Conservation (phyloP, 2,797 vertebrate genomes). For the Pangasius sanitwongsei region DNA sequence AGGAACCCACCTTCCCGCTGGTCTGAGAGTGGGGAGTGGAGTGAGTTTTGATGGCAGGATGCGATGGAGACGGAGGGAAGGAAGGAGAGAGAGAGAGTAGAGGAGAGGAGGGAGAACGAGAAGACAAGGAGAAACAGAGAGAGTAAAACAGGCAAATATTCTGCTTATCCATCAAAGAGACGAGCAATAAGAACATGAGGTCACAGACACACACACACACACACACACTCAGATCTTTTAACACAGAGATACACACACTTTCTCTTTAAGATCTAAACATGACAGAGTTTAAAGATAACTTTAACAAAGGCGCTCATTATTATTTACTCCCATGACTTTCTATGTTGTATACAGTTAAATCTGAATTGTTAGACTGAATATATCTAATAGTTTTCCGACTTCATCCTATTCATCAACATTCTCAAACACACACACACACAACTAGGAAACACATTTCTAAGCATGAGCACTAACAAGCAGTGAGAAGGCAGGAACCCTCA, state of each 20-base stretch:
- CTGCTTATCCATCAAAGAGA: conserved; percentile 68
- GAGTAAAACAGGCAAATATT: conserved; percentile 81
- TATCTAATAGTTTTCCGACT: background rate
- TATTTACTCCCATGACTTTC: background rate
- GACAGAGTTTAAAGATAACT: background rate
- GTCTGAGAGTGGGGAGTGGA: conserved; percentile 91
- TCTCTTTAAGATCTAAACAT: background rate
- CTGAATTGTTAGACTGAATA: background rate
- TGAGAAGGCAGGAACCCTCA: conserved; percentile 41
- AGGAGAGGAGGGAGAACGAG: conserved; percentile 76
- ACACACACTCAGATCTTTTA: conserved; percentile 24
- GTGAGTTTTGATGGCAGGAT: conserved; percentile 88
- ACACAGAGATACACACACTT: background rate
- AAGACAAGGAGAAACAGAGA: conserved; percentile 71
- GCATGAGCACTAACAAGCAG: conserved; percentile 25
- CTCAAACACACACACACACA: conserved; percentile 28
- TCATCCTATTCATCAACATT: conserved; percentile 19
- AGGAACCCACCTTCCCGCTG: conserved; percentile 99
- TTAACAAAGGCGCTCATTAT: background rate
- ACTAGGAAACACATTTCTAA: conserved; percentile 15
- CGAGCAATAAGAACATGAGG: conserved; percentile 60
- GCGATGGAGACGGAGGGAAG: conserved; percentile 90
- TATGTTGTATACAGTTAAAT: background rate
- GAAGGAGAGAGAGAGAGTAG: conserved; percentile 75
- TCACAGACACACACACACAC: conserved; percentile 48